Conservation (phyloP, 2,888 invertebrate species). For the Cepaea hortensis region DNA sequence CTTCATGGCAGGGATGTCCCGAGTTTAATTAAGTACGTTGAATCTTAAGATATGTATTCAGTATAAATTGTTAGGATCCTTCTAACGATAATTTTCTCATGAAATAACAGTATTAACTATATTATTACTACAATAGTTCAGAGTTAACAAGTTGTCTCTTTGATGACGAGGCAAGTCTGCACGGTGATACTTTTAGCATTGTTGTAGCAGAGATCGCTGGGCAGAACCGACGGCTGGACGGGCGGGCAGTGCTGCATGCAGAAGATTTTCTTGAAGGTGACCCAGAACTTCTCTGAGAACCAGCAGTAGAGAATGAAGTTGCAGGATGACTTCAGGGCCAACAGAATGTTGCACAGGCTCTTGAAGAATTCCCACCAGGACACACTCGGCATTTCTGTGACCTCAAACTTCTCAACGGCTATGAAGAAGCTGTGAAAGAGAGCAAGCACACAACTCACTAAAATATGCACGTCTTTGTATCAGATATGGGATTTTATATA, state of each 20-base stretch:
- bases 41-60: too few relatives aligned
- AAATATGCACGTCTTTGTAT: background rate
- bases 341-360: conserved; percentile 54
- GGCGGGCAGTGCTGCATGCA: conserved; percentile 62
- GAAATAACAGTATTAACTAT: too few relatives aligned
- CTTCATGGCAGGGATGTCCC: too few relatives aligned
- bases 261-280: conserved; percentile 72
- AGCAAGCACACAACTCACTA: background rate
- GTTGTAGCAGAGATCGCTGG: conserved; percentile 55
- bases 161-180: conserved; percentile 54
- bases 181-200: conserved; percentile 57
- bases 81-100: too few relatives aligned
- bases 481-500: background rate
- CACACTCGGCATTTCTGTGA: conserved; percentile 8
- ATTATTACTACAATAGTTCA: background rate
- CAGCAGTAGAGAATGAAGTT: conserved; percentile 75
- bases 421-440: conserved; percentile 5
- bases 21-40: too few relatives aligned
- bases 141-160: conserved; percentile 55
- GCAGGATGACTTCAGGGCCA: conserved; percentile 71
- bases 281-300: conserved; percentile 76
- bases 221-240: conserved; percentile 52
- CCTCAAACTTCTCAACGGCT: conserved; percentile 12
- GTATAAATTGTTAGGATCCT: too few relatives aligned
- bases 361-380: background rate